Base-by-base conservation (phyloP, 1,140 invertebrate genomes). In the Phymorhynchus buccinoides region DNA sequence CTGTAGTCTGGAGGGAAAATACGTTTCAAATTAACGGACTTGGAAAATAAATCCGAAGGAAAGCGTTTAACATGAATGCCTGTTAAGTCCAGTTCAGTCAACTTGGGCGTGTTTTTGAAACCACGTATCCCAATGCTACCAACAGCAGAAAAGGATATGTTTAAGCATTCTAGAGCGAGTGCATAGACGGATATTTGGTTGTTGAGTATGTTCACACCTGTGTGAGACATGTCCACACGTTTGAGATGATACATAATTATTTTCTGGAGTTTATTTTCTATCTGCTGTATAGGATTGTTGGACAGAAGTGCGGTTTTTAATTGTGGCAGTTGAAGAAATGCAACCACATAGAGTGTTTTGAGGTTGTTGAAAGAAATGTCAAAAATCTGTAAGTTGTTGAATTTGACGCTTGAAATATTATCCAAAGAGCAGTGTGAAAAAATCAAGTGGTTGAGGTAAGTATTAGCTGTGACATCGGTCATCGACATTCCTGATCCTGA, bases 341-440 rank as follows among this genome's bases (percentile, higher is more conserved):
- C 48, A 32, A 37, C 35, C 30, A 42, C 7, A 9, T n/a, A 35
- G 12, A 86, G 16, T 32, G 22, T 7, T 22, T 14, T 32, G 22
- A 86, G 78, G 35, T 77, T 6, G 48, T 84, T 86, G 62, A 81
- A 3, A 14, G 82, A 77, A 9, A 86, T 27, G 52, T 86, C 78
- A 16, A 86, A 30, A 22, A 18, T 1, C 18, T 30, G 39, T 32
- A 78, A 35, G 71, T 73, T 1, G 62, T 1, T 27, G 62, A 68
- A 68, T 4, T 78, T 73, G 0, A 81, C 12, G 66, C 71, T 35
- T 37, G 56, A 81, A 16, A 71, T 16, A 22, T 48, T 62, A 35
- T 81, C 68, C 30, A 68, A 52, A 7, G 37, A 27, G 4, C 30
- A n/a, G 27, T 27, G 18, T 9, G 62, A 27, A 7, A 68, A 32